Evolutionary conservation across 2,888 invertebrate species (phyloP).

Genomic region (Mechanitis messenoides): DNA sequence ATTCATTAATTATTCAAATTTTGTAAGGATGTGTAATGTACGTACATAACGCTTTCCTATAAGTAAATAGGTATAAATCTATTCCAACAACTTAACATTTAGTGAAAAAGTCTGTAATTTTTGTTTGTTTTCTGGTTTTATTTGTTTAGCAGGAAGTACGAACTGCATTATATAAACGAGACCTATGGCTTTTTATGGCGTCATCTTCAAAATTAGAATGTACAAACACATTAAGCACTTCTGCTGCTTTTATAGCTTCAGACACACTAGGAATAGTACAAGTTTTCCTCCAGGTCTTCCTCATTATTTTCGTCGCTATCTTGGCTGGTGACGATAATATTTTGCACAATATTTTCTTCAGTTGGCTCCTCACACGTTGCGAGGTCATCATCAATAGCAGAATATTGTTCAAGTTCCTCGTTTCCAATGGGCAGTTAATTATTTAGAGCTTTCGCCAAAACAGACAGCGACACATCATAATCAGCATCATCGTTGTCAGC

Average conservation of each 20-base stretch:
- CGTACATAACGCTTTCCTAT: neutral
- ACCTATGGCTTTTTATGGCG: slow-evolving; percentile 11
- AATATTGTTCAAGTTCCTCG: slow-evolving; percentile 14
- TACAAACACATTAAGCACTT: slow-evolving; percentile 11
- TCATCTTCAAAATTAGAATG: slow-evolving; percentile 5
- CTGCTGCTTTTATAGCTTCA: slow-evolving; percentile 11
- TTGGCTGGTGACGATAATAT: slow-evolving; percentile 16
- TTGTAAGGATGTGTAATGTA: no score
- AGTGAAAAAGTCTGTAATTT: neutral
- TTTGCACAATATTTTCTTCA: slow-evolving; percentile 18
- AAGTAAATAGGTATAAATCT: slow-evolving; percentile 8
- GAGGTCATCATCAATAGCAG: slow-evolving; percentile 12
- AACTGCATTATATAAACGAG: slow-evolving; percentile 14
- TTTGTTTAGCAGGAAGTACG: slow-evolving; percentile 14
- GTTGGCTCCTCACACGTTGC: slow-evolving; percentile 15
- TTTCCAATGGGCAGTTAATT: slow-evolving; percentile 27
- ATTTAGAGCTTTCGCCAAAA: slow-evolving; percentile 29
- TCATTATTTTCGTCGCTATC: slow-evolving; percentile 14
- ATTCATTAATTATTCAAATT: no score
- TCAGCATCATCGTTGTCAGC: slow-evolving; percentile 25
- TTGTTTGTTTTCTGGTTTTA: slow-evolving; percentile 14
- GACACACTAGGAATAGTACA: slow-evolving; percentile 9
- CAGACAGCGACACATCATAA: slow-evolving; percentile 29
- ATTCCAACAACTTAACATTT: slow-evolving; percentile 13
- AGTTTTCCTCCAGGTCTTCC: slow-evolving; percentile 12